These are phyloP conservation scores for Fregetta grallaria DNA, from an alignment of 2,113 vertebrate species.

Conservation along the genomic window DNA sequence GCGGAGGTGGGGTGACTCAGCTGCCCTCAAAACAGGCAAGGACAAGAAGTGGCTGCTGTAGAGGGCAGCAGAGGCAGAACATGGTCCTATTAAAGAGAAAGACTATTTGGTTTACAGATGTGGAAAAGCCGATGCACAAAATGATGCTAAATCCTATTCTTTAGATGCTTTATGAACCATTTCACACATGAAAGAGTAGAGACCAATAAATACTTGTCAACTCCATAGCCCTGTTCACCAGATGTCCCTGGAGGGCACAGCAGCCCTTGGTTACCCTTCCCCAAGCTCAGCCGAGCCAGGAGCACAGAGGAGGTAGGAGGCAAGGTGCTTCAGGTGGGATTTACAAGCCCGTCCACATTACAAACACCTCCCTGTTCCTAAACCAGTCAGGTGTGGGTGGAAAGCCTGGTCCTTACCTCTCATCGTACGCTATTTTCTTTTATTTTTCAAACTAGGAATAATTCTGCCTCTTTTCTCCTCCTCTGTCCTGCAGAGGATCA, in stretches of 20 bases:
- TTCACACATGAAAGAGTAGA: neutral
- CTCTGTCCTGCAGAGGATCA: neutral
- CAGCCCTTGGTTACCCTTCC: neutral
- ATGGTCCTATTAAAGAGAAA: neutral
- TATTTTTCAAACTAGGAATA: neutral
- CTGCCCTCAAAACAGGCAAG: neutral
- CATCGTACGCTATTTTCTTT: neutral
- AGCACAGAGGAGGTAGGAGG: neutral
- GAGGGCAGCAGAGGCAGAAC: neutral
- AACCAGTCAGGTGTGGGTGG: neutral
- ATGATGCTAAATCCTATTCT: neutral
- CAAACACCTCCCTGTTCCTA: neutral
- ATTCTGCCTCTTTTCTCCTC: neutral
- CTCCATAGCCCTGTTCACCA: neutral
- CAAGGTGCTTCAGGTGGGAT: neutral
- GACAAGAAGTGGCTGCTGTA: neutral
- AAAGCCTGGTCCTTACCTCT: neutral
- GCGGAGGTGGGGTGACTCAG: neutral
- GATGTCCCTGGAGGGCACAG: neutral
- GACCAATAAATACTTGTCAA: neutral
- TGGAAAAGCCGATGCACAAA: neutral
- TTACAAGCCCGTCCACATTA: neutral
- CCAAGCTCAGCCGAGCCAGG: neutral
- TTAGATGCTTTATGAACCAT: neutral
- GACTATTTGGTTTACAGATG: neutral